Base-by-base conservation (phyloP, 2,113 vertebrate genomes). In the Alethe castanea region DNA sequence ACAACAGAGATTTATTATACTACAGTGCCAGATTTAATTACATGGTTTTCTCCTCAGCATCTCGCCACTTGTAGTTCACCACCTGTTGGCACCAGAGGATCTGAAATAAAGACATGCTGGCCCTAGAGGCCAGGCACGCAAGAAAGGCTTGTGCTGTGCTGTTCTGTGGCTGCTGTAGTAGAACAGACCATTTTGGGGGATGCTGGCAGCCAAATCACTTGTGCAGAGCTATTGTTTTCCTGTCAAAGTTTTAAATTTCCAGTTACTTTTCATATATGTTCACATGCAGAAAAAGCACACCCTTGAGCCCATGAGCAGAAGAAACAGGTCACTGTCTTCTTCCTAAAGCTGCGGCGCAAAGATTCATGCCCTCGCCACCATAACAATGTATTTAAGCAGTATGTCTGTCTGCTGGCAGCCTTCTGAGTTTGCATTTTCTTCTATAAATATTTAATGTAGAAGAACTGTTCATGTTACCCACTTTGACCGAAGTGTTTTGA, bases 401-500 rank as follows among this genome's bases (percentile, higher is more conserved):
- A 66, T 1, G 69, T 38, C 85, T 84, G 84, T 85, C 90, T 94
- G 95, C 90, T 94, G 93, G 91, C 76, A 95, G 86, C 59, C 66
- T 72, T 88, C 79, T 76, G 48, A 93, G 93, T 95, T 94, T 91
- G 94, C 90, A 94, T 96, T 96, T 96, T 88, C 82, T 82, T 83
- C 78, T 70, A 94, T 96, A 96, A 95, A 97, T 97, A 97, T 97
- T 97, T 97, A 93, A 95, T 66, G 20, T 71, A 81, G 71, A 65
- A 84, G 92, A 94, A 92, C 86, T 61, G 92, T 91, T 96, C 95
- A 92, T 66, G 91, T 97, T 96, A 97, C 91, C 82, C 79, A 47
- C 94, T 88, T 62, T 83, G 94, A 95, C 89, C 59, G 0, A 89
- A 94, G 86, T 96, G 97, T 97, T 97, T 97, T 97, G 97, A 96